Evolutionary conservation across 2,888 invertebrate genomes (phyloP), one percentile per base, ranked within the genome.

Genomic region (Ceratothoa steindachneri): DNA sequence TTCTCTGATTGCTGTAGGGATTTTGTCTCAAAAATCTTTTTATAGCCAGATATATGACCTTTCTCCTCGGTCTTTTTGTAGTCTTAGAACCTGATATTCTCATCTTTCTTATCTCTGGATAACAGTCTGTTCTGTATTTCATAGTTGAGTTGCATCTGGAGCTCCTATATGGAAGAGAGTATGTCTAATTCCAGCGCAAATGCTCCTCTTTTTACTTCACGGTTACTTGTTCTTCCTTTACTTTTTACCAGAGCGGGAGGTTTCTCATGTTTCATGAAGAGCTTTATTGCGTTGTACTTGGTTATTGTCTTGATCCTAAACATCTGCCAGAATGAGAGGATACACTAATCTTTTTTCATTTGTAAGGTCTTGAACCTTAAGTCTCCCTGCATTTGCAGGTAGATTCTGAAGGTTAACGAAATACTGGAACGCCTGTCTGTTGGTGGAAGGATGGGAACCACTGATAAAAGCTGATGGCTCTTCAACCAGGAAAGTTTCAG

Each of bases 181-280:
- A n/a, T 24, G 19, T 60, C 60, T 60, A n/a, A 60, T n/a, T 60
- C 60, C 60, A 27, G 24, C 60, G n/a, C 24, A 27, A 41, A 41
- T 41, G 19, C 60, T 22, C 60, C 60, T 60, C 24, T 60, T 24
- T 60, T 60, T 60, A 5, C 60, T 60, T 19, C 60, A 60, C 9
- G 60, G 60, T 60, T 24, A 60, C 60, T 60, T 60, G 60, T 19
- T 60, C 19, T 60, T 60, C 60, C 60, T 60, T 60, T 60, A 19
- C 60, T 60, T 24, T 60, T 60, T 19, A 60, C 24, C 60, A 60
- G 19, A 22, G 60, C 60, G 9, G 9, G 19, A 27, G 5, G 60
- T n/a, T 60, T 60, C 19, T 60, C 60, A 60, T 60, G 41, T 41
- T 41, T 41, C 41, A 41, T 41, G 41, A 41, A 41, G 41, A 41